phyloP scores from a whole-genome alignment of 1,140 invertebrate species.

The Cylas formicarius region DNA sequence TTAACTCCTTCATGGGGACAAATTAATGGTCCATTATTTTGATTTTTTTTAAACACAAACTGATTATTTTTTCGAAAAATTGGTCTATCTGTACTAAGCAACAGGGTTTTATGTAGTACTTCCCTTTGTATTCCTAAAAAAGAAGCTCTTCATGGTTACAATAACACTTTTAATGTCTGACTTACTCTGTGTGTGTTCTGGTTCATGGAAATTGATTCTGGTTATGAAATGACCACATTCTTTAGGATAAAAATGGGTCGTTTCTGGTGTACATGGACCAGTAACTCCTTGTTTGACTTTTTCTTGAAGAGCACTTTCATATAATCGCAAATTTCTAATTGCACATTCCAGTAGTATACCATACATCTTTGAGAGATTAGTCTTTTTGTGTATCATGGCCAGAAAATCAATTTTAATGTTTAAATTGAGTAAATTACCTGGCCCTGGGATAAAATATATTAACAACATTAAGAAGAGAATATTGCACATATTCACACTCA shows the following conservation, averaged over 20 bases:
- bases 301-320: conserved; percentile 45
- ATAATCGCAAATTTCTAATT: conserved; percentile 57
- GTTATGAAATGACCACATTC: conserved; percentile 69
- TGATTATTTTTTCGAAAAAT: conserved; percentile 64
- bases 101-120: conserved; percentile 60
- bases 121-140: conserved; percentile 56
- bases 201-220: conserved; percentile 56
- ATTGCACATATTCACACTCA: too few relatives aligned
- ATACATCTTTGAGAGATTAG: conserved; percentile 57
- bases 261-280: conserved; percentile 51
- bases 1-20: conserved; percentile 59
- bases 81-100: conserved; percentile 58
- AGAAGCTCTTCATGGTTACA: conserved; percentile 12
- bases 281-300: conserved; percentile 12
- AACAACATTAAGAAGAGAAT: too few relatives aligned
- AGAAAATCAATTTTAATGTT: conserved; percentile 59
- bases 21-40: conserved; percentile 49
- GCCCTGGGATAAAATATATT: too few relatives aligned
- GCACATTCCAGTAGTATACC: conserved; percentile 65
- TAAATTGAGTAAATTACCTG: conserved; percentile 10
- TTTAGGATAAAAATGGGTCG: conserved; percentile 56
- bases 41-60: conserved; percentile 49
- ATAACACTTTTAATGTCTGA: neutral
- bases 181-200: conserved; percentile 48
- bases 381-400: conserved; percentile 58